Percentiles rank a stretch among this genome's conserved stretches.
Conservation (phyloP, 2,888 invertebrate species). For the Sericinus montela region DNA sequence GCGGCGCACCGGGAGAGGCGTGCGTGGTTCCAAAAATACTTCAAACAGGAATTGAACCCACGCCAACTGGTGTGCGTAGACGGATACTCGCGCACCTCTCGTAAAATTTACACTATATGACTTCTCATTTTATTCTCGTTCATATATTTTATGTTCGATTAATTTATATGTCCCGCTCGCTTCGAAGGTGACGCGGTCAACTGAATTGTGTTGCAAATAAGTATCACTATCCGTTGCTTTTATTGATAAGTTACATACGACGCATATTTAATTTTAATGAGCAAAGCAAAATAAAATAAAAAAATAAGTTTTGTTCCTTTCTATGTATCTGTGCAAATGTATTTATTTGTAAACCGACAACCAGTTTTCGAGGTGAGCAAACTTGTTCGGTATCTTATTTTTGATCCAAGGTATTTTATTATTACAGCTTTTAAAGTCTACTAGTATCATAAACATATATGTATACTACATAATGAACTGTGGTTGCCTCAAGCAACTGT, state of each 20-base stretch:
- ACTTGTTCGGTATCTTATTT: constrained; percentile 34
- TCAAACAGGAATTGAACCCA: constrained; percentile 73
- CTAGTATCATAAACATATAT: too few species aligned
- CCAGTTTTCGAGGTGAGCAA: constrained; percentile 18
- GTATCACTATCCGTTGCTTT: constrained; percentile 21
- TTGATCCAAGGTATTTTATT: constrained; percentile 25
- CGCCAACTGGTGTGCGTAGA: constrained; percentile 75
- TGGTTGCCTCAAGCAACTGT: constrained; percentile 11
- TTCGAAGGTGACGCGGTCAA: constrained; percentile 30
- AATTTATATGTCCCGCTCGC: constrained; percentile 44
- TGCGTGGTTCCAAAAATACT: constrained; percentile 72
- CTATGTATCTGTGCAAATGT: constrained; percentile 1
- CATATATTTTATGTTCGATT: constrained; percentile 54
- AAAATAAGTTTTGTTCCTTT: constrained; percentile 2
- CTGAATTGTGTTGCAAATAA: constrained; percentile 38
- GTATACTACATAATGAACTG: constrained; percentile 11
- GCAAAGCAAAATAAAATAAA: too few species aligned
- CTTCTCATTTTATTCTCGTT: constrained; percentile 62
- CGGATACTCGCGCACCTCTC: constrained; percentile 60
- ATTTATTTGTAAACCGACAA: constrained; percentile 7
- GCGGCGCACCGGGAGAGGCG: constrained; percentile 39
- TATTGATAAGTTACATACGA: constrained; percentile 30
- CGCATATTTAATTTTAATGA: constrained; percentile 20
- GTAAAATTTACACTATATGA: constrained; percentile 71
- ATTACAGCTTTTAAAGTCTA: too few species aligned